Evolutionary conservation across 2,888 invertebrate genomes (phyloP).

Genomic region (Macropis europaea): DNA sequence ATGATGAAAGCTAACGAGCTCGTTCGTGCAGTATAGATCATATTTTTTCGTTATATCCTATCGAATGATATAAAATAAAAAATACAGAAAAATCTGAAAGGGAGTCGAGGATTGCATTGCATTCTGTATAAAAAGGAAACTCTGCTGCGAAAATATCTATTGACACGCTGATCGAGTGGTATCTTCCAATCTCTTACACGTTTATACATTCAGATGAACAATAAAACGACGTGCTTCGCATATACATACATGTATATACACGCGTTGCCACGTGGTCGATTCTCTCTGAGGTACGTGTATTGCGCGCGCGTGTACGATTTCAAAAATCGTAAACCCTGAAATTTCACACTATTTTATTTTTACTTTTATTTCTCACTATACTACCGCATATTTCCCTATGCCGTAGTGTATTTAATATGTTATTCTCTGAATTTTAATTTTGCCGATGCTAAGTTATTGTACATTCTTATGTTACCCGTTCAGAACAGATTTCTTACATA

Average conservation of each 20-base stretch:
- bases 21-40: slow-evolving; percentile 23
- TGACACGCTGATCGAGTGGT: background rate
- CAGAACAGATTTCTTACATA: slow-evolving; percentile 31
- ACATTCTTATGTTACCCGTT: slow-evolving; percentile 38
- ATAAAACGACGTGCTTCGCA: background rate
- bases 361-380: slow-evolving; percentile 1
- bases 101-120: background rate
- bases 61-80: slow-evolving; percentile 2
- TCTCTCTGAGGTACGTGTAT: background rate
- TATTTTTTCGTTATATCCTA: slow-evolving; percentile 22
- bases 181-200: slow-evolving; percentile 23
- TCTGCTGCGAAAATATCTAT: background rate
- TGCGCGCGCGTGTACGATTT: background rate
- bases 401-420: background rate
- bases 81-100: background rate
- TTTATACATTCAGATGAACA: slow-evolving; percentile 15
- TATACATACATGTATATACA: background rate
- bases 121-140: slow-evolving; percentile 6
- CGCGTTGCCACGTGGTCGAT: background rate
- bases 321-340: background rate
- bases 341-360: no score
- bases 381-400: background rate
- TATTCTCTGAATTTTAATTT: slow-evolving; percentile 12
- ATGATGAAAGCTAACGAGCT: slow-evolving; percentile 88
- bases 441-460: slow-evolving; percentile 23